Base-by-base conservation (phyloP, 2,888 invertebrate species). In the Dryadula phaetusa region DNA sequence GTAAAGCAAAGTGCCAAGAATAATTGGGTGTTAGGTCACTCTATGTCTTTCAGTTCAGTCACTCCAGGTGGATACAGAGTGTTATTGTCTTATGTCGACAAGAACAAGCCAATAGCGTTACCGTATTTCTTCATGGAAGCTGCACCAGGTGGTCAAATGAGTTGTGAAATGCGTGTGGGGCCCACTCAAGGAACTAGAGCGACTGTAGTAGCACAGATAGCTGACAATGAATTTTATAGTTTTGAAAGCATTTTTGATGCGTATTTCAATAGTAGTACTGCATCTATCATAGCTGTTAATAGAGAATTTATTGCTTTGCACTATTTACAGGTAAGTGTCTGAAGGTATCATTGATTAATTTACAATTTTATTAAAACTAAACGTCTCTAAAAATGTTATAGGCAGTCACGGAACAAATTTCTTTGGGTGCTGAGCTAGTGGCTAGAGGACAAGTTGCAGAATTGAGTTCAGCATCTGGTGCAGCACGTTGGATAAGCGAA, bases 61-160 rank as follows among this genome's bases (percentile, higher is more conserved):
- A 87, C 91, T 6, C 93, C 93, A 1, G 91, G 93, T 10, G 92
- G 93, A 0, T 92, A 93, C 70, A 92, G 88, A 73, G 66, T 92
- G 16, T 72, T 90, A 47, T 65, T 92, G 52, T 92, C 91, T 0
- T 92, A 91, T 70, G 79, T 80, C 25, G 86, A 89, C 72, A 89
- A 85, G 64, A 74, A 73, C 7, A 90, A 84, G 44, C 79, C 84
- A 0, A 72, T 80, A 10, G 79, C 81, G 2, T 66, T 92, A 63
- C 91, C 91, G 0, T 92, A 92, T 70, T 92, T 92, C 49, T 85
- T 92, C 58, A 86, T 92, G 89, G 92, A 92, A 74, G 87, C 89
- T 3, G 90, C 93, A 0, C 93, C 93, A 0, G 91, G 92, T 0
- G 92, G 93, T 1, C 91, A 92, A 74, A 79, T 90, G 83, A 92